A percentile compares a stretch with the other conserved stretches of the same genome.
These are phyloP conservation scores for Chaetodon trifasciatus DNA, from an alignment of 2,797 vertebrate species.

Conservation along the genomic window DNA sequence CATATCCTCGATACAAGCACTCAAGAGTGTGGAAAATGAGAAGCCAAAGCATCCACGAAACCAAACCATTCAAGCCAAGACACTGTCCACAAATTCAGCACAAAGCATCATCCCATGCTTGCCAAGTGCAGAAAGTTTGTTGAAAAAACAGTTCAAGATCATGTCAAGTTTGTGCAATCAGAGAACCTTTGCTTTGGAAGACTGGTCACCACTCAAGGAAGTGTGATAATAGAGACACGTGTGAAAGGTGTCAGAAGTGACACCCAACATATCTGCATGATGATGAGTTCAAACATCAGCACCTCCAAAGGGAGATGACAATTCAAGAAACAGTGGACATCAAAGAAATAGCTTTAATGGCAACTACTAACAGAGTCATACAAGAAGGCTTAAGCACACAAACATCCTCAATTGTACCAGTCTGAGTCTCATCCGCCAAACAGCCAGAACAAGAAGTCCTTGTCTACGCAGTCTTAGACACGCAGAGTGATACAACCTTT, in stretches of 20 bases:
- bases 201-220: constrained; percentile 21
- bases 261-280: constrained; percentile 40
- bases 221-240: constrained; percentile 10
- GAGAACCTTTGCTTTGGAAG: constrained; percentile 38
- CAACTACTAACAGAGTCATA: constrained; percentile 17
- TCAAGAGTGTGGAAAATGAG: not conserved
- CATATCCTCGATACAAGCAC: constrained; percentile 3
- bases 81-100: constrained; percentile 3
- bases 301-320: too few relatives aligned
- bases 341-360: not conserved
- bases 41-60: not conserved
- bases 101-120: not conserved
- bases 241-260: constrained; percentile 34
- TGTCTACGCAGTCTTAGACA: not conserved
- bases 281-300: not conserved
- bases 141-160: not conserved
- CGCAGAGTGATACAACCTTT: not conserved
- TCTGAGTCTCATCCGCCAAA: constrained; percentile 1
- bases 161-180: not conserved
- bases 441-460: constrained; percentile 15
- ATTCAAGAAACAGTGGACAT: too few relatives aligned
- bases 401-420: not conserved
- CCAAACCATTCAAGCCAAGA: constrained; percentile 12
- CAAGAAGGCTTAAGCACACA: not conserved
- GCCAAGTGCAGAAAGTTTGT: not conserved